A percentile compares a stretch with the other conserved stretches of the same genome.
Conservation (phyloP, 2,113 vertebrate species). For the Forbesichthys agassizii region DNA sequence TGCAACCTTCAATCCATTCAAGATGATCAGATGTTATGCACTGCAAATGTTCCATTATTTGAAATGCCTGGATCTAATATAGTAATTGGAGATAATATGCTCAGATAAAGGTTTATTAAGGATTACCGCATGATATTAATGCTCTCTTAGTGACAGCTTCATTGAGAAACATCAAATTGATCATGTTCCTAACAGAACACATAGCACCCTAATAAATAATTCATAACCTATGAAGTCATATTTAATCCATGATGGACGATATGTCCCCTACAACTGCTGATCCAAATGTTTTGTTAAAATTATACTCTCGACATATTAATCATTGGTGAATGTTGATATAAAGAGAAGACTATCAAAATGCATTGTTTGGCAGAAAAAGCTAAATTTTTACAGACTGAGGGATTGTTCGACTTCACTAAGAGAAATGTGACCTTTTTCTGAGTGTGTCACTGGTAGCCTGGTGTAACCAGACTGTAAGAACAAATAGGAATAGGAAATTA, state of each 20-base stretch:
- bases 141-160: background rate
- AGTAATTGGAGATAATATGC: background rate
- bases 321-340: constrained; percentile 60
- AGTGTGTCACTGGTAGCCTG: background rate
- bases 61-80: background rate
- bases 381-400: constrained; percentile 36
- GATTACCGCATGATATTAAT: too few relatives aligned
- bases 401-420: constrained; percentile 32
- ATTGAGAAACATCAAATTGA: too few relatives aligned
- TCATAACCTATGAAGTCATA: constrained; percentile 43
- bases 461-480: too few relatives aligned
- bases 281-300: constrained; percentile 48
- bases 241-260: constrained; percentile 53
- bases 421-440: constrained; percentile 42
- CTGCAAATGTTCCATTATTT: constrained; percentile 10
- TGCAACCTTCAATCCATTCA: background rate
- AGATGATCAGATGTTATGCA: constrained; percentile 12
- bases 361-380: constrained; percentile 53
- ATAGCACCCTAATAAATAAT: constrained; percentile 32
- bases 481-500: too few relatives aligned
- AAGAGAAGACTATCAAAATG: constrained; percentile 46
- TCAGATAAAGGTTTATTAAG: background rate
- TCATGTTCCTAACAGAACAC: background rate
- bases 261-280: constrained; percentile 47
- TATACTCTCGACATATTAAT: constrained; percentile 56